Evolutionary conservation across 1,140 invertebrate species (phyloP), one percentile per base, ranked within the genome.

Genomic region (Cyphomyrmex costatus): DNA sequence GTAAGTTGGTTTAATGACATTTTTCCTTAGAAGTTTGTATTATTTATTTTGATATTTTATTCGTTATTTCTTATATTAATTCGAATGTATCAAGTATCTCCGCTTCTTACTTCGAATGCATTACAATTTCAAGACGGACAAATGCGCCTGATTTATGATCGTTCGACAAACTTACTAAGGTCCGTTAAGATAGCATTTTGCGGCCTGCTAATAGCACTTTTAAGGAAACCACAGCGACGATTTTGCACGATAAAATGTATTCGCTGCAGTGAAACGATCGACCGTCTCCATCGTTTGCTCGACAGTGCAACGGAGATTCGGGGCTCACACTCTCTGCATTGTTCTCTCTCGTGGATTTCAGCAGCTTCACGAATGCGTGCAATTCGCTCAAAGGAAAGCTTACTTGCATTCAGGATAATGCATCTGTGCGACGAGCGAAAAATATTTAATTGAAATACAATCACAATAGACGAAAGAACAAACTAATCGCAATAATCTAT

Each of bases 201-300:
- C 66, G 68, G 78, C n/a, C 19, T 51, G 58, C 46, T 86, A 86
- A 86, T 80, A 82, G 78, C 68, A 65, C 85, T 70, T 86, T 83
- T 83, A 73, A 68, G 30, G 68, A 61, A 74, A 74, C 79, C 68
- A 24, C 79, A 49, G 27, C 68, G 66, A 83, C 68, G 68, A 74
- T 83, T 83, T 83, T 73, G 19, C 24, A 14, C 36, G 68, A 83
- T 83, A 70, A 80, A 80, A 60, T 83, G 74, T 82, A 33, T 51
- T 33, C 24, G 53, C 68, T n/a, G 68, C 58, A 24, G 27, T 24
- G 27, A 74, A 74, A 83, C 68, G n/a, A 83, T 74, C 68, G 79
- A 74, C 79, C 79, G 49, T 68, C 66, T 24, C 27, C 36, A n/a
- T 24, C 36, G 46, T 74, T 73, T 68, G 66, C 27, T 71, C 79